Percentiles rank a stretch among this genome's conserved stretches.
These are phyloP conservation scores for Argynnis bischoffii DNA, from an alignment of 2,888 invertebrate genomes.

Conservation along the genomic window DNA sequence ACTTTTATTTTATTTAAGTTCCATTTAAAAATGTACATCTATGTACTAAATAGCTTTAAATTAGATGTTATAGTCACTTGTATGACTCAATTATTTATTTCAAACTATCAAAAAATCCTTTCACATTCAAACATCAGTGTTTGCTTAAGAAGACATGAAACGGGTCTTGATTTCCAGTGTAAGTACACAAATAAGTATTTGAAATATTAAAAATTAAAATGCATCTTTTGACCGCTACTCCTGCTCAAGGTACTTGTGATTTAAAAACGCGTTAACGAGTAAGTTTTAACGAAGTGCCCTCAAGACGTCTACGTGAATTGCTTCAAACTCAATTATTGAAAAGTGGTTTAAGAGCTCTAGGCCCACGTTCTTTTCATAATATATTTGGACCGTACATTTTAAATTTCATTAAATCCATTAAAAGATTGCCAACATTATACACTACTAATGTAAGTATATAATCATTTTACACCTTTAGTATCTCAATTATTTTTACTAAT, in stretches of 20 bases:
- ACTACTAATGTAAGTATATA: background rate
- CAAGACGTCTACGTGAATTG: slow-evolving; percentile 34
- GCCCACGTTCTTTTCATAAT: slow-evolving; percentile 20
- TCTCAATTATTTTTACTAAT: background rate
- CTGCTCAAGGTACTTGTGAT: slow-evolving; percentile 24
- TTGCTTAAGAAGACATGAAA: too few species aligned
- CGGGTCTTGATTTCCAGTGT: background rate
- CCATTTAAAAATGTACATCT: too few species aligned
- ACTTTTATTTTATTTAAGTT: too few species aligned
- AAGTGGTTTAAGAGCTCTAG: slow-evolving; percentile 35
- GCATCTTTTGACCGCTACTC: slow-evolving; percentile 23
- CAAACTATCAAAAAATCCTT: too few species aligned
- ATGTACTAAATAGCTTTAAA: too few species aligned
- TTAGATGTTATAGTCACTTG: too few species aligned
- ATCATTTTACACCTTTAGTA: background rate
- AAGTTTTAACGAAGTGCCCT: slow-evolving; percentile 38
- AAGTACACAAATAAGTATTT: too few species aligned
- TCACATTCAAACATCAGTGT: too few species aligned
- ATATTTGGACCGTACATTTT: slow-evolving; percentile 21
- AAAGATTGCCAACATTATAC: too few species aligned
- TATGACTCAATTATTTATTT: too few species aligned
- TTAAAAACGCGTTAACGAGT: slow-evolving; percentile 38
- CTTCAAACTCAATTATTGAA: slow-evolving; percentile 36
- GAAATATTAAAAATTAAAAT: slow-evolving; percentile 16
- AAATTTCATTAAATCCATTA: background rate